Evolutionary conservation across 1,140 invertebrate genomes (phyloP).

Genomic region (Planococcus citri): DNA sequence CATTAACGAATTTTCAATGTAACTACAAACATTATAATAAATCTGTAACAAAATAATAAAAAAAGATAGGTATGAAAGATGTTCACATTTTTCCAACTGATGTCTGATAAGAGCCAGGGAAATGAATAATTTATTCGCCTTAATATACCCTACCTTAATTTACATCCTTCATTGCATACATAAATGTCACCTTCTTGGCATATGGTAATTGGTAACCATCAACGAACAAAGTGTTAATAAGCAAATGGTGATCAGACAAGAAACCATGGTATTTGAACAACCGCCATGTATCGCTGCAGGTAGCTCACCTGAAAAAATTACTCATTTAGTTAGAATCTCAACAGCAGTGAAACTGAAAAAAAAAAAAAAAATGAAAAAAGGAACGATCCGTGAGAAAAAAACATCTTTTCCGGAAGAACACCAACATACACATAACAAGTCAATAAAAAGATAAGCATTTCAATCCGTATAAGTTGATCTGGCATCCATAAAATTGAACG

Average conservation of each 20-base stretch:
- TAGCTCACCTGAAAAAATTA: conserved; percentile 35
- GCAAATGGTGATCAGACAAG: conserved; percentile 22
- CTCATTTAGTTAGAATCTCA: background rate
- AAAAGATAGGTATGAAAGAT: no score
- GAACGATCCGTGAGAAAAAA: background rate
- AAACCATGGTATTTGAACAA: conserved; percentile 28
- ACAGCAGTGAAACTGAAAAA: background rate
- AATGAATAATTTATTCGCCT: no score
- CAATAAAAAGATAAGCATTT: no score
- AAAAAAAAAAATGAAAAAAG: background rate
- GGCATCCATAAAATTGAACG: background rate
- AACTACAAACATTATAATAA: background rate
- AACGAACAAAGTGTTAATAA: conserved; percentile 21
- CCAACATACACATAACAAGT: background rate
- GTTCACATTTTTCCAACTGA: no score
- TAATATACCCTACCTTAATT: no score
- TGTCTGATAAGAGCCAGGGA: no score
- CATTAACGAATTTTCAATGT: background rate
- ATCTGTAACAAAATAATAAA: background rate
- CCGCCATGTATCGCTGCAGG: conserved; percentile 40
- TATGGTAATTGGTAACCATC: background rate
- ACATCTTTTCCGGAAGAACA: background rate
- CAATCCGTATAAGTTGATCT: no score
- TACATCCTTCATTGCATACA: background rate
- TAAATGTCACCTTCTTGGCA: conserved; percentile 9